These are phyloP conservation scores for Bradypus variegatus DNA, from an alignment of 2,797 vertebrate species.

Conservation along the genomic window DNA sequence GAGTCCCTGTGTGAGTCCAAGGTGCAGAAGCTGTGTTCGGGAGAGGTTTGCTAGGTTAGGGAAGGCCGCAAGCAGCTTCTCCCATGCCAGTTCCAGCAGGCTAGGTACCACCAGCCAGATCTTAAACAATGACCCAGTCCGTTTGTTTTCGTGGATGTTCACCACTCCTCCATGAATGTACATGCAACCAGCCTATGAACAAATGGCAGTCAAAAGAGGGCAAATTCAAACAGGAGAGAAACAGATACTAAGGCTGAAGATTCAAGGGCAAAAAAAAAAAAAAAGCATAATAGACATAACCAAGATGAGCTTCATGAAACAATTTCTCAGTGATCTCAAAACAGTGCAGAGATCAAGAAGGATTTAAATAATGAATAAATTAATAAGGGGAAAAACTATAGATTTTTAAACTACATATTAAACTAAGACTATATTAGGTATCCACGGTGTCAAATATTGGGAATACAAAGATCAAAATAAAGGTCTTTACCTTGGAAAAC, in stretches of 20 bases:
- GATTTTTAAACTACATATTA: constrained; percentile 4
- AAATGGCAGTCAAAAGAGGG: constrained; percentile 26
- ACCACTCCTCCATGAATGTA: constrained; percentile 98
- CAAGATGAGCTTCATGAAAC: neutral
- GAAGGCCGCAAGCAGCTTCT: constrained; percentile 87
- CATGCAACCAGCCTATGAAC: constrained; percentile 92
- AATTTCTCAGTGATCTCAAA: neutral
- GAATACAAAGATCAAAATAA: constrained; percentile 9
- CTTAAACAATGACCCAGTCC: constrained; percentile 97
- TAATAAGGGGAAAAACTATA: neutral
- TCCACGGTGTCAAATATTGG: neutral
- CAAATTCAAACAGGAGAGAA: neutral
- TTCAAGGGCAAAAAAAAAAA: neutral
- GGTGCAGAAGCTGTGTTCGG: constrained; percentile 88
- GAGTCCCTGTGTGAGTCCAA: constrained; percentile 96
- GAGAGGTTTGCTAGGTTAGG: constrained; percentile 86
- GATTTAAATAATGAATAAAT: neutral
- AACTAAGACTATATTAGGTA: neutral
- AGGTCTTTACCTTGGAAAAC: neutral
- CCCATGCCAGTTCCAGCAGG: constrained; percentile 97
- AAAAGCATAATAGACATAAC: neutral
- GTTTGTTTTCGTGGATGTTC: constrained; percentile 95
- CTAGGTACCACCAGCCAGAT: constrained; percentile 97
- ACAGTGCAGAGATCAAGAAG: neutral
- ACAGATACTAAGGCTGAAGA: neutral